Conservation (phyloP, 2,797 vertebrate species). For the Crocidura indochinensis region DNA sequence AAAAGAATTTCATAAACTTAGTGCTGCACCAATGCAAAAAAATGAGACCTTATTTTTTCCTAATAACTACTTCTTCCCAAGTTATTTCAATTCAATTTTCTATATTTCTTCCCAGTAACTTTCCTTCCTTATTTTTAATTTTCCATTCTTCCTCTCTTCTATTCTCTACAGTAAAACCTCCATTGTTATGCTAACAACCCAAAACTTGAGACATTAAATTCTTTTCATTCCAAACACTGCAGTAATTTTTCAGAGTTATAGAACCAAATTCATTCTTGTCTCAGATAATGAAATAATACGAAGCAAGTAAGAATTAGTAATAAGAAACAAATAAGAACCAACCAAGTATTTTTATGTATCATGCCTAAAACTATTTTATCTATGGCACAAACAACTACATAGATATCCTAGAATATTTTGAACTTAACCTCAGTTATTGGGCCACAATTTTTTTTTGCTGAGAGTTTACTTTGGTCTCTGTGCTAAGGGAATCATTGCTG, state of each 20-base stretch:
- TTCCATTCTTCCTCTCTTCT: slow-evolving; percentile 15
- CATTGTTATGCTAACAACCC: not conserved
- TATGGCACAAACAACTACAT: not conserved
- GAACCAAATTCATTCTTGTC: not conserved
- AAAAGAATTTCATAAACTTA: slow-evolving; percentile 43
- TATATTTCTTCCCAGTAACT: not conserved
- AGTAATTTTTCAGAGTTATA: not conserved
- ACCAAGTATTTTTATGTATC: not conserved
- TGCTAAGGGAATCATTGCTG: no score
- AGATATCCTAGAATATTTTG: not conserved
- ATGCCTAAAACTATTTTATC: slow-evolving; percentile 57
- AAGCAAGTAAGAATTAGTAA: not conserved
- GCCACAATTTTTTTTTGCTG: not conserved
- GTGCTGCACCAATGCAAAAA: not conserved
- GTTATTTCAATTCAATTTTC: not conserved
- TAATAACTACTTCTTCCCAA: not conserved
- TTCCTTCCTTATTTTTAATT: not conserved
- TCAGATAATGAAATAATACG: not conserved
- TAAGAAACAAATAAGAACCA: no score
- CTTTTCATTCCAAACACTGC: not conserved
- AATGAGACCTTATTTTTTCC: not conserved
- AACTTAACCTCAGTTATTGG: not conserved
- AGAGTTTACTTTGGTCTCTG: no score
- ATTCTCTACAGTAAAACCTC: not conserved
- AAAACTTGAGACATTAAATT: not conserved